Evolutionary conservation across 2,888 invertebrate species (phyloP).

Genomic region (Hemicrepidius hirtus): DNA sequence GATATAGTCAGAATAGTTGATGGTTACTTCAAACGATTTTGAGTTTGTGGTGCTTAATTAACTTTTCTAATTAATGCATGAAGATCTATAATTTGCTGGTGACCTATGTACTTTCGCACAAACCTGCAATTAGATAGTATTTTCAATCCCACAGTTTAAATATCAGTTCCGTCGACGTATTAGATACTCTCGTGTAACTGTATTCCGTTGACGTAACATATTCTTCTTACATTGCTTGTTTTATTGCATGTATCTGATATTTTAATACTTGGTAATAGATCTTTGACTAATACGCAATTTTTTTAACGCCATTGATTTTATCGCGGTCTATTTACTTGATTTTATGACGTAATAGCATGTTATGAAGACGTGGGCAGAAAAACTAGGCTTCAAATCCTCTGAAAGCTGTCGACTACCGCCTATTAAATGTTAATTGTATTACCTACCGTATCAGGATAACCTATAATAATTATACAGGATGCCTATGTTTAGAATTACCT

Average conservation of each 20-base stretch:
- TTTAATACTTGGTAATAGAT: not conserved
- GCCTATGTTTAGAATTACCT: too few relatives aligned
- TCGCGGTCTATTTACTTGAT: conserved; percentile 9
- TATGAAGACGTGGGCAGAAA: not conserved
- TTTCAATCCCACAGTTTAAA: conserved; percentile 3
- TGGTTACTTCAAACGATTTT: conserved; percentile 2
- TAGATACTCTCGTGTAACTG: conserved; percentile 11
- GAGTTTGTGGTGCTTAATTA: conserved; percentile 9
- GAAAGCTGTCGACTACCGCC: conserved; percentile 22
- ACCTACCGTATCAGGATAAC: conserved; percentile 14
- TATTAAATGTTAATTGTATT: conserved; percentile 12
- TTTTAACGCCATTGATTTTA: conserved; percentile 1
- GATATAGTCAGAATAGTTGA: not conserved
- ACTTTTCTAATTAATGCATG: conserved; percentile 26
- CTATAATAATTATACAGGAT: too few relatives aligned
- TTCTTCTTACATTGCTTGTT: not conserved
- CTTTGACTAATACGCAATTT: not conserved
- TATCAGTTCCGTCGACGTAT: conserved; percentile 7
- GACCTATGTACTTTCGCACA: conserved; percentile 1
- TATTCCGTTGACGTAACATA: conserved; percentile 1
- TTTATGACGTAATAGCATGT: conserved; percentile 1
- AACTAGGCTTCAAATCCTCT: not conserved
- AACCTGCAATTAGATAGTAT: conserved; percentile 4
- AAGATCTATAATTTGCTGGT: conserved; percentile 13
- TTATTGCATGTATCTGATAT: not conserved